Conservation (phyloP, 2,888 invertebrate genomes). For the Malthinus flaveolus region DNA sequence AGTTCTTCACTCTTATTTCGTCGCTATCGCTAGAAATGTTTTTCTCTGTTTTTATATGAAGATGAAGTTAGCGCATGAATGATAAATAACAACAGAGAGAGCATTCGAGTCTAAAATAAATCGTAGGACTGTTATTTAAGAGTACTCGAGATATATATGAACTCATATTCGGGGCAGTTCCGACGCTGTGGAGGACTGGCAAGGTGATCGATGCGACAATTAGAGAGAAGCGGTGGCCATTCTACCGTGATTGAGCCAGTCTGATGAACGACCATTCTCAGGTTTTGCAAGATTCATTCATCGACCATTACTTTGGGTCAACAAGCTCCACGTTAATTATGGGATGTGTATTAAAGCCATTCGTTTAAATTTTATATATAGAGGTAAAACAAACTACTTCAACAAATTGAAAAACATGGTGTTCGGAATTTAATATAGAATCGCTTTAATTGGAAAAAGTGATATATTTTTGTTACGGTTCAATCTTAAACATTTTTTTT, state of each 20-base stretch:
- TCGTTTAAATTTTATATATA: background rate
- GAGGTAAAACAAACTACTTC: no score
- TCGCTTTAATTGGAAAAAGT: no score
- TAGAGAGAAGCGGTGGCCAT: constrained; percentile 44
- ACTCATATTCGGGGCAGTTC: constrained; percentile 42
- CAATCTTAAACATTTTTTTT: no score
- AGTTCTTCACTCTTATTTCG: background rate
- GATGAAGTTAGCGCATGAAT: constrained; percentile 1
- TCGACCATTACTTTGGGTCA: constrained; percentile 29
- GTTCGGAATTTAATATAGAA: no score
- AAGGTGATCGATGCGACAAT: constrained; percentile 50
- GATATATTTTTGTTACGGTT: no score
- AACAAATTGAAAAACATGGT: no score
- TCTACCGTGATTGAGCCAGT: constrained; percentile 46
- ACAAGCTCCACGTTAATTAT: constrained; percentile 27
- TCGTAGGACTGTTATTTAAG: constrained; percentile 30
- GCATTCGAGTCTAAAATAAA: constrained; percentile 26
- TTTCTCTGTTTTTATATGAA: background rate
- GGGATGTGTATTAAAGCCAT: constrained; percentile 19
- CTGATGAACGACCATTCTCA: constrained; percentile 41
- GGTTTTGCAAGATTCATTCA: constrained; percentile 19
- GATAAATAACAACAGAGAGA: constrained; percentile 27
- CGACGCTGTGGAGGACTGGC: constrained; percentile 30
- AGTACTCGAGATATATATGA: constrained; percentile 40
- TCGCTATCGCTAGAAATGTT: background rate